Conservation (phyloP, 30 jellyfish, hydroid and myxozoan genomes). For the Rhopilema esculentum region DNA sequence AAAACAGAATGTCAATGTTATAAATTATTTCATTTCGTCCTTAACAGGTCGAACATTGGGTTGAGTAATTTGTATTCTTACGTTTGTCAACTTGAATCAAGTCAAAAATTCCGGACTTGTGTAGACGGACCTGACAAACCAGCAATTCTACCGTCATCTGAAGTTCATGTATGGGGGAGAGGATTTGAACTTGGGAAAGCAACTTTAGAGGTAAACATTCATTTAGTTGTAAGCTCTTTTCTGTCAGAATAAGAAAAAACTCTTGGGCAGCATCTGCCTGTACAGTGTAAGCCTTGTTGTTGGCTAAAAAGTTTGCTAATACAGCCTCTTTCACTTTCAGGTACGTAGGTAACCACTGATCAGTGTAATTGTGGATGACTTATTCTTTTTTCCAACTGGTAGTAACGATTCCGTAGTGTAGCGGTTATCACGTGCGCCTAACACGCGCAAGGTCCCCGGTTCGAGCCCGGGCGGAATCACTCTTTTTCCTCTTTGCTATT, state of each 20-base stretch:
- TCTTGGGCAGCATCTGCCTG: no score
- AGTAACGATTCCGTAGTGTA: slow-evolving; percentile 59
- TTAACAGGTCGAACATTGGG: slow-evolving; percentile 38
- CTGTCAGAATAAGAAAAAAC: background rate
- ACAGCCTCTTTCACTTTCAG: no score
- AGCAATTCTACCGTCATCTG: slow-evolving; percentile 81
- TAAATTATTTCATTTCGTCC: background rate
- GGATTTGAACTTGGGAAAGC: slow-evolving; percentile 77
- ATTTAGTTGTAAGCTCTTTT: background rate
- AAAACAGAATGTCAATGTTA: no score
- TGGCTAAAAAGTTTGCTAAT: no score
- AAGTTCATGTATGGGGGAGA: slow-evolving; percentile 92
- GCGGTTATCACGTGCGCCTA: slow-evolving; percentile 75
- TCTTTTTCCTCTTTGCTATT: background rate
- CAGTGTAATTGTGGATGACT: no score
- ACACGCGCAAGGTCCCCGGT: slow-evolving; percentile 78
- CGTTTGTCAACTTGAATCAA: slow-evolving; percentile 39
- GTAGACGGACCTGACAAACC: slow-evolving; percentile 76
- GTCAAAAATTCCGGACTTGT: background rate
- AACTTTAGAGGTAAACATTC: slow-evolving; percentile 54
- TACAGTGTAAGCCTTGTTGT: no score
- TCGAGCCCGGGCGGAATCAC: slow-evolving; percentile 75
- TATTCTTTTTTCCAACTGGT: background rate
- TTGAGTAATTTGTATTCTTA: slow-evolving; percentile 70
- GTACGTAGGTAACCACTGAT: no score